These are phyloP conservation scores for Brachyhypopomus occidentalis DNA, from an alignment of 2,113 vertebrate species.

Conservation along the genomic window DNA sequence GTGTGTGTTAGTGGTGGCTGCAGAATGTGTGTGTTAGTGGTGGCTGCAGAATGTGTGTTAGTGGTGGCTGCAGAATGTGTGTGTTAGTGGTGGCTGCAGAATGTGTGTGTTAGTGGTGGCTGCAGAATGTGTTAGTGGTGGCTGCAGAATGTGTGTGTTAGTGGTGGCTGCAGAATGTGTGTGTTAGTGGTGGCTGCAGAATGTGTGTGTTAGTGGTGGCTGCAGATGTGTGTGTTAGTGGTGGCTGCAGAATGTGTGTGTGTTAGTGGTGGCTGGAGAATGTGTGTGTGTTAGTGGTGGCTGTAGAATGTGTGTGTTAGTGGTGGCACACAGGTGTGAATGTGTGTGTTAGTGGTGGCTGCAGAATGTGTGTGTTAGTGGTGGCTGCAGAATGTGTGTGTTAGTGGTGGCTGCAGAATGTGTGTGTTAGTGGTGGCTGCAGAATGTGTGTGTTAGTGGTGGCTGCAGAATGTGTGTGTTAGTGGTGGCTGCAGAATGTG, in stretches of 20 bases:
- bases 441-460: conserved; percentile 32
- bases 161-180: conserved; percentile 30
- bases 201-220: conserved; percentile 29
- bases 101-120: conserved; percentile 29
- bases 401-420: conserved; percentile 36
- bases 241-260: conserved; percentile 30
- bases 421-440: conserved; percentile 33
- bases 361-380: conserved; percentile 35
- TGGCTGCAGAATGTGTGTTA: no score
- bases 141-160: conserved; percentile 34
- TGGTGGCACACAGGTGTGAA: conserved; percentile 12
- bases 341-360: no score
- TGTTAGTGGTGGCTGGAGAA: conserved; percentile 33
- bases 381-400: conserved; percentile 30
- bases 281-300: no score
- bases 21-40: conserved; percentile 35
- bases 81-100: conserved; percentile 37
- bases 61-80: no score
- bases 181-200: conserved; percentile 37
- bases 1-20: no score
- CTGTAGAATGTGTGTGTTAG: conserved; percentile 33
- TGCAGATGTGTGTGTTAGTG: conserved; percentile 35
- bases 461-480: conserved; percentile 32
- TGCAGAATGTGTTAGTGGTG: no score
- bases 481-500: conserved; percentile 31